Percentiles rank a stretch among this genome's conserved stretches.
These are phyloP conservation scores for Natrix natrix DNA, from an alignment of 2,797 vertebrate species.

Conservation along the genomic window DNA sequence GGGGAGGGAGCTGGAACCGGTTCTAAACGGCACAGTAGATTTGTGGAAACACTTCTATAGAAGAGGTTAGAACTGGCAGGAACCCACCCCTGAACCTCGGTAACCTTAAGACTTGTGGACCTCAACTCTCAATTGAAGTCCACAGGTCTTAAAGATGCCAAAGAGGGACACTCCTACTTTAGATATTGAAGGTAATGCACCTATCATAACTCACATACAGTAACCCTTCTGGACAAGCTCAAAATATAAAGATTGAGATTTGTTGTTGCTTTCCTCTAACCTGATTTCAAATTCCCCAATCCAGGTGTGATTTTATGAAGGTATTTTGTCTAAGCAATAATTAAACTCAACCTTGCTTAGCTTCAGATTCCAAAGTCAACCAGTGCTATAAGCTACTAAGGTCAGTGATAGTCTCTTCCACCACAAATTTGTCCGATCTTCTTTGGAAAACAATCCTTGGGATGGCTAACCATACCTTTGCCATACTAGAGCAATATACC, in stretches of 20 bases:
- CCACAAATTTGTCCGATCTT: neutral
- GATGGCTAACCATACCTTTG: neutral
- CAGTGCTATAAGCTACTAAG: neutral
- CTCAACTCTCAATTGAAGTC: neutral
- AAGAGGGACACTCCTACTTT: neutral
- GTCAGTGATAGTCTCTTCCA: neutral
- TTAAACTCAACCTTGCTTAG: neutral
- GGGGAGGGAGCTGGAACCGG: too few relatives aligned
- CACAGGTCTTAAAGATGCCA: too few relatives aligned
- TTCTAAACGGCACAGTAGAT: too few relatives aligned
- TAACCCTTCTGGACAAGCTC: neutral
- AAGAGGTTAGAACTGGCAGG: too few relatives aligned
- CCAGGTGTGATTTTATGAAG: neutral
- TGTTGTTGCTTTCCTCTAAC: neutral
- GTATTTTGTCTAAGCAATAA: neutral
- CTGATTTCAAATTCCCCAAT: neutral
- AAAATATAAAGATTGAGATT: neutral
- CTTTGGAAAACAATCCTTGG: neutral
- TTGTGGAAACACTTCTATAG: too few relatives aligned
- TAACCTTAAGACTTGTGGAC: neutral
- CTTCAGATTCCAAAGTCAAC: neutral
- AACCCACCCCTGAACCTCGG: too few relatives aligned
- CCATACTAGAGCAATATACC: neutral
- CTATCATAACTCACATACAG: neutral
- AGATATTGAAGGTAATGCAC: neutral